These are phyloP conservation scores for Puma concolor DNA, from an alignment of 2,113 vertebrate species.

Conservation along the genomic window DNA sequence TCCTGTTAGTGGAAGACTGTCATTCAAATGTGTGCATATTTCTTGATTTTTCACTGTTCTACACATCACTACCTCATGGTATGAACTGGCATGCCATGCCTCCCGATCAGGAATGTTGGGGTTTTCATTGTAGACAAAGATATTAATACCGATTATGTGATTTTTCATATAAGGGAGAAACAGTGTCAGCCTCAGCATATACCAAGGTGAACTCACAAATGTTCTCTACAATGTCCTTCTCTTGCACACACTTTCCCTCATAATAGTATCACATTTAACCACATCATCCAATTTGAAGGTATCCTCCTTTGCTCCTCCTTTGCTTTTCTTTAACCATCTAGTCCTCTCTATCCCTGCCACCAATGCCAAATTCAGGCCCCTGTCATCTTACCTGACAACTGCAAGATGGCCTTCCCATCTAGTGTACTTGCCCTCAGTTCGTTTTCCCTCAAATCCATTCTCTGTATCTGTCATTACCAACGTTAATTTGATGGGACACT, in stretches of 20 bases:
- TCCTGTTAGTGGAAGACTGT: neutral
- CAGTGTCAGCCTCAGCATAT: neutral
- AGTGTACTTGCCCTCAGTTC: neutral
- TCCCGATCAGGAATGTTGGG: neutral
- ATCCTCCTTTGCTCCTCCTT: neutral
- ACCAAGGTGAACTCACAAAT: neutral
- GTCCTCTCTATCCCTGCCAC: neutral
- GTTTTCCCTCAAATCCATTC: neutral
- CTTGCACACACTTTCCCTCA: neutral
- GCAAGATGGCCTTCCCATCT: neutral
- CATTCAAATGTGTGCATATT: neutral
- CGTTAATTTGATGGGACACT: neutral
- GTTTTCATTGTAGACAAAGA: neutral
- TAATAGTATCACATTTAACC: neutral
- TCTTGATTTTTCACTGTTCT: neutral
- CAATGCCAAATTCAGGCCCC: neutral
- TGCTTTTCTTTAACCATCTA: neutral
- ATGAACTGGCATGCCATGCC: neutral
- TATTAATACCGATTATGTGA: neutral
- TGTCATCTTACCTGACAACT: neutral
- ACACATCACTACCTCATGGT: neutral
- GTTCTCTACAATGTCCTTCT: too few species aligned
- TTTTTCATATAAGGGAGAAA: neutral
- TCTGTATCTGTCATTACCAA: neutral
- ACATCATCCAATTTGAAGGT: too few species aligned